Evolutionary conservation across 2,113 vertebrate species (phyloP).

Genomic region (Nettapus auritus): DNA sequence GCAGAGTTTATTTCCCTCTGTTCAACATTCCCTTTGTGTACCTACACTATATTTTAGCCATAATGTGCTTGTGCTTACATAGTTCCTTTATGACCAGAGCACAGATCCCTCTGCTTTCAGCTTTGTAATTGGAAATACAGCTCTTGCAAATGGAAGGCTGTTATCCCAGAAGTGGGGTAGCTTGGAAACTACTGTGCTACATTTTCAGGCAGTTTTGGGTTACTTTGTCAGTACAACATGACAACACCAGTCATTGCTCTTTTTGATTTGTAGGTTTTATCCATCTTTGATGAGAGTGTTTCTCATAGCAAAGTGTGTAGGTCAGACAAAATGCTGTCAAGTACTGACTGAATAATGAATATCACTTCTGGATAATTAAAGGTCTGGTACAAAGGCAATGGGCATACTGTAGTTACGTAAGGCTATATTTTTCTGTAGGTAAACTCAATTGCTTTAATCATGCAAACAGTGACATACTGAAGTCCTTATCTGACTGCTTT

Average conservation of each 20-base stretch:
- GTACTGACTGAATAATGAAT: not conserved
- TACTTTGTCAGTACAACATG: not conserved
- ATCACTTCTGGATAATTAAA: not conserved
- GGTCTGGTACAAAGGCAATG: not conserved
- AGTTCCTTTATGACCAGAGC: not conserved
- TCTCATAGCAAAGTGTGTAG: not conserved
- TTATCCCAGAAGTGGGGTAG: not conserved
- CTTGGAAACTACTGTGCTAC: not conserved
- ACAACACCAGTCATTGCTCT: not conserved
- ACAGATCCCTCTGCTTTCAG: not conserved
- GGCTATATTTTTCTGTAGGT: not conserved
- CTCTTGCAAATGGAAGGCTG: not conserved
- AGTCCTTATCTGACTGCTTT: not conserved
- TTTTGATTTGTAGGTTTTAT: not conserved
- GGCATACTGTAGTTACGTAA: not conserved
- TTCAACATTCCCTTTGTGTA: not conserved
- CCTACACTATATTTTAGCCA: not conserved
- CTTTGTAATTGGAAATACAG: not conserved
- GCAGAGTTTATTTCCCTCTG: not conserved
- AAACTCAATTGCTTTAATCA: not conserved
- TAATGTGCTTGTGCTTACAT: not conserved
- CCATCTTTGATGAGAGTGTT: not conserved
- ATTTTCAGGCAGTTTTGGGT: not conserved
- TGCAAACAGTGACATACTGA: not conserved
- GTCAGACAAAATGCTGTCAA: not conserved